These are phyloP conservation scores for Hepsetus odoe DNA, from an alignment of 2,113 vertebrate species.

Conservation along the genomic window DNA sequence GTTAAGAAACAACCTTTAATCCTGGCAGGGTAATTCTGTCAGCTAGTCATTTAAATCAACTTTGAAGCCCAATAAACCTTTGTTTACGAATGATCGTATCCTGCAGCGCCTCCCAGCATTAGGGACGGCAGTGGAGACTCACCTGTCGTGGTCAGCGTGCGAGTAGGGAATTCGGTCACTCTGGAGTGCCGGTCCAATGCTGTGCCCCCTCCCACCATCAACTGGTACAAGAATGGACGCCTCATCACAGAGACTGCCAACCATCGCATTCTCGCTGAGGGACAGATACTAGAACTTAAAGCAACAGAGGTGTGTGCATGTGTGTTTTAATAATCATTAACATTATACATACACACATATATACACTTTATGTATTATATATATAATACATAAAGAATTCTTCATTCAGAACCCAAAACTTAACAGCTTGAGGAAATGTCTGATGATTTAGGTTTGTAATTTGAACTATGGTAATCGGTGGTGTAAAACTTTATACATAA, in stretches of 20 bases:
- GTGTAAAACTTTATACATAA: too few species aligned
- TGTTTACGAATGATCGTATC: background rate
- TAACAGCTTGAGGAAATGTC: too few species aligned
- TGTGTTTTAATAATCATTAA: background rate
- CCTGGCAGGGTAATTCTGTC: background rate
- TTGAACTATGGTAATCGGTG: too few species aligned
- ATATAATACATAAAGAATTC: too few species aligned
- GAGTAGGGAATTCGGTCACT: constrained; percentile 73
- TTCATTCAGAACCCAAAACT: too few species aligned
- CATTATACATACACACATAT: background rate
- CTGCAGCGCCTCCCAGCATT: constrained; percentile 91
- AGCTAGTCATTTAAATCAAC: too few species aligned
- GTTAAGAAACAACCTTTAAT: background rate
- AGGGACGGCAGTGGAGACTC: constrained; percentile 80
- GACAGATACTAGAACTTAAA: constrained; percentile 83
- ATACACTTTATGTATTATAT: background rate
- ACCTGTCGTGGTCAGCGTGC: constrained; percentile 79
- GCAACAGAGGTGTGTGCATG: constrained; percentile 80
- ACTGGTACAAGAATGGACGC: constrained; percentile 91
- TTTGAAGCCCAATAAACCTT: background rate
- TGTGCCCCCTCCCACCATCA: constrained; percentile 87
- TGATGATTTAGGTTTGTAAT: too few species aligned
- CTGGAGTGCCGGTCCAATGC: constrained; percentile 91
- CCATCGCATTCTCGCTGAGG: constrained; percentile 72
- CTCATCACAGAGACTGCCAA: constrained; percentile 76